Conservation (phyloP, 2,888 invertebrate genomes). For the Geophilus truncorum region DNA sequence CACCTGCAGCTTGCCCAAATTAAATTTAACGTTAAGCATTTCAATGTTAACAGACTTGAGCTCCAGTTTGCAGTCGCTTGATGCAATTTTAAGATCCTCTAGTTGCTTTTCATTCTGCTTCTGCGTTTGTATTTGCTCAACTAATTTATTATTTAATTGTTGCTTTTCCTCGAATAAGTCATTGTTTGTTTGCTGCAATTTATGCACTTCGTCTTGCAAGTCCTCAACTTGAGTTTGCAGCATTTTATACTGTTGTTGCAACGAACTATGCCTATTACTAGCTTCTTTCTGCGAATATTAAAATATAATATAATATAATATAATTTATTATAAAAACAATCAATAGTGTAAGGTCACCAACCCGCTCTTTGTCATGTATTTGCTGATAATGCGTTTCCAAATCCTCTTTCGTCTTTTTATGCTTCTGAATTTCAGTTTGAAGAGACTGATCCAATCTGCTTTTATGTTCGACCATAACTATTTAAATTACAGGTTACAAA, state of each 20-base stretch:
- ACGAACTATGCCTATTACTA: conserved; percentile 54
- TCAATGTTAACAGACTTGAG: background rate
- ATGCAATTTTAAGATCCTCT: background rate
- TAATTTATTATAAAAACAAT: no score
- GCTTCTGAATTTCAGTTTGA: conserved; percentile 20
- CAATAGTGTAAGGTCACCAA: no score
- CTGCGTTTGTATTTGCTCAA: background rate
- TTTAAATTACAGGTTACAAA: background rate
- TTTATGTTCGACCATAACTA: conserved; percentile 33
- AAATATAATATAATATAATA: background rate
- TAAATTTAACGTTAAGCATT: background rate
- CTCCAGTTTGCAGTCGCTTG: background rate
- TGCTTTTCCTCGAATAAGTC: background rate
- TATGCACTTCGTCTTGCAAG: background rate
- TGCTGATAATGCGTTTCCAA: background rate
- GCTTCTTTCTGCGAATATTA: conserved; percentile 47
- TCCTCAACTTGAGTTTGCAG: conserved; percentile 43
- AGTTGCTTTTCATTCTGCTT: background rate
- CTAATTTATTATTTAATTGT: conserved; percentile 12
- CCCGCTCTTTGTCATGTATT: conserved; percentile 1
- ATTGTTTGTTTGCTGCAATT: background rate
- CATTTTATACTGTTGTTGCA: conserved; percentile 56
- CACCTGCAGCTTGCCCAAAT: background rate
- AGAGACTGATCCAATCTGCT: conserved; percentile 31
- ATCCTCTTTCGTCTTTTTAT: conserved; percentile 34